Evolutionary conservation across 1,140 invertebrate genomes (phyloP), one percentile per base, ranked within the genome.

Genomic region (Arctopsyche grandis): DNA sequence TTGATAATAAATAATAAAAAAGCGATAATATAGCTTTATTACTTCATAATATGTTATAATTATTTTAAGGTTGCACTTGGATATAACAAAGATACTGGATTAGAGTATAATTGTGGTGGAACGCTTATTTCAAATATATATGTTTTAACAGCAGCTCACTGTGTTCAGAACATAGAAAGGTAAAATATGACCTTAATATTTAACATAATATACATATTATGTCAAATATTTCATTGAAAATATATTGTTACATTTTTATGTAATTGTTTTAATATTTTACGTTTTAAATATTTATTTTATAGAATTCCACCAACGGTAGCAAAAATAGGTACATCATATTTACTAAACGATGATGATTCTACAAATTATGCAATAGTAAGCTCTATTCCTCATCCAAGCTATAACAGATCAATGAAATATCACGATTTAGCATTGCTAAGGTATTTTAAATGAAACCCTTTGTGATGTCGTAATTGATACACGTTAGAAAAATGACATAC

Each of bases 81-180:
- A 26, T 87, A 85, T 84, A 75, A 73, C 3, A 83, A 81, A 4
- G 83, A 84, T 14, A 78, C 77, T 12, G 75, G 48, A 16, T 29
- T 80, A 0, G 75, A 83, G 3, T 86, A 83, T 26, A 84, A 83
- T 10, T 87, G 86, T 48, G 86, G 85, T n/a, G 86, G 85, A 0
- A 81, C 83, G 0, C 73, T 87, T 0, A 85, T 87, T 52, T 83
- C 85, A 0, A 63, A 80, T 3, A 83, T 58, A 24, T 87, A 81
- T 75, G 83, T 86, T 5, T n/a, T 87, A 10, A 87, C 86, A 9
- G 86, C 86, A 12, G 86, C 85, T 1, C 86, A 87, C 78, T 87
- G 86, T 69, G 79, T 83, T 38, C 1, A 4, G 0, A 69, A 60
- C 19, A 3, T 10, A 21, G 21, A 60, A 19, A 60, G n/a, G 58